A percentile compares a stretch with the other conserved stretches of the same genome.
These are phyloP conservation scores for Himalopsyche phryganea DNA, from an alignment of 1,140 invertebrate species.

Conservation along the genomic window DNA sequence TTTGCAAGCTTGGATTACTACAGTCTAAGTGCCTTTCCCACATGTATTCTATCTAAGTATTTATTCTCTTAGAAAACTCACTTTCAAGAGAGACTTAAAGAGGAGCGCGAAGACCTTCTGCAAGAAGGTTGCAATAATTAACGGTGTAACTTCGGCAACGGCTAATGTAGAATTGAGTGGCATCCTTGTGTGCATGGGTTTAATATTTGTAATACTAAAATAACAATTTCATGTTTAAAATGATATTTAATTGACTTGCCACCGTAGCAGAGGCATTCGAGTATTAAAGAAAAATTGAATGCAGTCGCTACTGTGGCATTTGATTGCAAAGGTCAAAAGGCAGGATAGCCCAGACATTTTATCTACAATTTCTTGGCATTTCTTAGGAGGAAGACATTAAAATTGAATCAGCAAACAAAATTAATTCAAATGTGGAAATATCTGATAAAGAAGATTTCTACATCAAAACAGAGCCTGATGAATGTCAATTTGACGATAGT, in stretches of 20 bases:
- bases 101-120: no score
- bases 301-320: no score
- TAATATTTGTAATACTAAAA: not conserved
- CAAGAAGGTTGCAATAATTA: no score
- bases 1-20: no score
- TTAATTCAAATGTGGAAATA: not conserved
- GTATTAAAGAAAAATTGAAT: not conserved
- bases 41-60: no score
- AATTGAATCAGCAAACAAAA: not conserved
- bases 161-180: no score
- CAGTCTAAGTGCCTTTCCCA: no score
- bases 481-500: slow-evolving; percentile 21
- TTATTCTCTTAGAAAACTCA: no score
- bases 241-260: not conserved
- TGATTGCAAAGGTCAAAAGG: no score
- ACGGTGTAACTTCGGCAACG: no score
- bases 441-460: slow-evolving; percentile 1
- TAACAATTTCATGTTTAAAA: not conserved
- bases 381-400: slow-evolving; percentile 6
- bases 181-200: no score
- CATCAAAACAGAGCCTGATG: slow-evolving; percentile 21
- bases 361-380: slow-evolving; percentile 1
- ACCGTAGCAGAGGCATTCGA: not conserved
- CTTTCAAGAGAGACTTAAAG: no score
- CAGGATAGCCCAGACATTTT: not conserved